Evolutionary conservation across 2,888 invertebrate genomes (phyloP).

Genomic region (Plebejus anna): DNA sequence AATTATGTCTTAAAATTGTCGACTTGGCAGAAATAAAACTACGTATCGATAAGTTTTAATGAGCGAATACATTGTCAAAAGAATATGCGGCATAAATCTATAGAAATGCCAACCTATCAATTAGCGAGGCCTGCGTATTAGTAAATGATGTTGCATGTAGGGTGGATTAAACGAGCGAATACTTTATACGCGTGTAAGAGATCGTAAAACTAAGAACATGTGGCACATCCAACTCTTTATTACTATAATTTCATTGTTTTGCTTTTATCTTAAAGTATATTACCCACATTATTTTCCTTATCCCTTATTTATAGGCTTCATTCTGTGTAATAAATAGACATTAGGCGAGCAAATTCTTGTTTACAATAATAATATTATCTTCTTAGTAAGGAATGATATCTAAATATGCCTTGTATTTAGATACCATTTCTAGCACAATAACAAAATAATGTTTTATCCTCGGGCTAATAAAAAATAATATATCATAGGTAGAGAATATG

Average conservation of each 20-base stretch:
- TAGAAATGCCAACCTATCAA: slow-evolving; percentile 40
- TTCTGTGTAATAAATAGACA: neutral
- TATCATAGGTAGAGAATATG: neutral
- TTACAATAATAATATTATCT: neutral
- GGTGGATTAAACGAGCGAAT: slow-evolving; percentile 30
- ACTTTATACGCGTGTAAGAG: slow-evolving; percentile 30
- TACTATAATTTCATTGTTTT: slow-evolving; percentile 27
- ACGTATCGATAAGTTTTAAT: slow-evolving; percentile 16
- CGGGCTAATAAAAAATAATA: neutral
- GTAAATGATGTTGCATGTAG: slow-evolving; percentile 49
- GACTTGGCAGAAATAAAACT: neutral
- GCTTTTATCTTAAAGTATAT: slow-evolving; percentile 24
- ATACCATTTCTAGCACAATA: neutral
- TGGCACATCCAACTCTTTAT: slow-evolving; percentile 31
- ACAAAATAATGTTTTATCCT: neutral
- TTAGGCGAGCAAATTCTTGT: neutral
- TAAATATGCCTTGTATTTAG: neutral
- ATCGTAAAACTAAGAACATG: slow-evolving; percentile 33
- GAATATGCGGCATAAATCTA: slow-evolving; percentile 38
- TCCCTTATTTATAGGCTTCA: slow-evolving; percentile 17
- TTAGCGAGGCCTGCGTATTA: slow-evolving; percentile 41
- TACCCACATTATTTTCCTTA: slow-evolving; percentile 9
- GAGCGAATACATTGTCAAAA: slow-evolving; percentile 31
- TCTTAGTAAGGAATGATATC: neutral
- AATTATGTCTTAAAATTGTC: slow-evolving; percentile 7